phyloP scores from a whole-genome alignment of 2,888 invertebrate genomes.

The Eupeodes luniger region DNA sequence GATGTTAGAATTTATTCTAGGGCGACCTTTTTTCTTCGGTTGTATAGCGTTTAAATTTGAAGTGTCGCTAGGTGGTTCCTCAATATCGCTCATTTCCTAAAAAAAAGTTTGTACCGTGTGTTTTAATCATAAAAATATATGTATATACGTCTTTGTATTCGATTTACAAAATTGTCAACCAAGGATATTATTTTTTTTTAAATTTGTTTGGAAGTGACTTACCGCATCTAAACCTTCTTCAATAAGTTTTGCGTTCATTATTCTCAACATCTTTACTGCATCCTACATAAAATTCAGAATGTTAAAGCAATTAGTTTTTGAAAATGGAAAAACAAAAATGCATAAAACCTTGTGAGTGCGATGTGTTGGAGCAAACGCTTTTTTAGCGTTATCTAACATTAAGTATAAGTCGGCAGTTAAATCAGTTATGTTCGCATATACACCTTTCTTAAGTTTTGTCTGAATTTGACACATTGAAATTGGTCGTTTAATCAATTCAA shows the following conservation, averaged over 20 bases:
- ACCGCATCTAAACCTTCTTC: slow-evolving; percentile 82
- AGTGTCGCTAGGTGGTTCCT: slow-evolving; percentile 72
- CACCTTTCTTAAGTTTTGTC: slow-evolving; percentile 91
- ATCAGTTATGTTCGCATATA: slow-evolving; percentile 93
- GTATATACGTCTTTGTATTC: no score
- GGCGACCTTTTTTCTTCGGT: slow-evolving; percentile 82
- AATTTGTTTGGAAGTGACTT: slow-evolving; percentile 40
- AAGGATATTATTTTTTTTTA: not conserved
- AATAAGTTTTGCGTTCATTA: slow-evolving; percentile 91
- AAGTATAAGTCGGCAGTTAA: slow-evolving; percentile 97
- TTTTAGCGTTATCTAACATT: slow-evolving; percentile 98
- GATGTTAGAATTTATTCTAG: slow-evolving; percentile 80
- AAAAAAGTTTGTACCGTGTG: not conserved
- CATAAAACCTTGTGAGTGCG: slow-evolving; percentile 89
- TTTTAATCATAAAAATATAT: not conserved
- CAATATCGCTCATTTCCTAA: slow-evolving; percentile 77
- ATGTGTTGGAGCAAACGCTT: slow-evolving; percentile 93
- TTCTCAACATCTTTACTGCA: slow-evolving; percentile 92
- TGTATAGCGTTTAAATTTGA: slow-evolving; percentile 78
- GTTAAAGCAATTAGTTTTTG: slow-evolving; percentile 2
- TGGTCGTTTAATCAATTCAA: slow-evolving; percentile 97
- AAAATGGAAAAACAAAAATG: not conserved
- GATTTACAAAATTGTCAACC: not conserved
- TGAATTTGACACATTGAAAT: slow-evolving; percentile 96
- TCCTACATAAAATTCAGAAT: slow-evolving; percentile 84